These are phyloP conservation scores for Bicyclus anynana DNA, from an alignment of 1,140 invertebrate species.

Conservation along the genomic window DNA sequence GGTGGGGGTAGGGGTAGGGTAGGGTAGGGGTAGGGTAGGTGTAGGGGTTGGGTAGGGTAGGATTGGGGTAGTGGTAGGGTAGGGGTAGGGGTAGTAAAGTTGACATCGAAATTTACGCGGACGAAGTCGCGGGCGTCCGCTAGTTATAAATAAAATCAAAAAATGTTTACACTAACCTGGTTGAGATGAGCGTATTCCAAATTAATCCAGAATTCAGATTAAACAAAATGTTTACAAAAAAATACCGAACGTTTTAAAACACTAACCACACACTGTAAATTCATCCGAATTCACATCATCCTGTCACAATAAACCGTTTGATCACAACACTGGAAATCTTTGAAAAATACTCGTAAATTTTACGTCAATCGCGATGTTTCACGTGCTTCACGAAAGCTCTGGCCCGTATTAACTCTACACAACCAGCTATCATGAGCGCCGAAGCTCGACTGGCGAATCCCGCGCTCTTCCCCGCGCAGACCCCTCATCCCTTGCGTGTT, in stretches of 20 bases:
- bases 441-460: constrained; percentile 35
- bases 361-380: constrained; percentile 19
- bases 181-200: constrained; percentile 4
- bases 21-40: too few relatives aligned
- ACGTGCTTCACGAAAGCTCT: not conserved
- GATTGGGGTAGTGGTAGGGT: too few relatives aligned
- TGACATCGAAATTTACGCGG: too few relatives aligned
- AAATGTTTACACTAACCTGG: constrained; percentile 8
- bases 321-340: constrained; percentile 17
- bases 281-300: constrained; percentile 19
- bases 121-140: too few relatives aligned
- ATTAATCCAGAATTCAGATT: not conserved
- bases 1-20: too few relatives aligned
- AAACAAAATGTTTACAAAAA: not conserved
- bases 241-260: not conserved
- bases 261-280: constrained; percentile 20
- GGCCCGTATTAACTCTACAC: constrained; percentile 23
- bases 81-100: too few relatives aligned
- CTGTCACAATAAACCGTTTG: constrained; percentile 23
- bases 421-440: constrained; percentile 17
- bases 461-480: not conserved
- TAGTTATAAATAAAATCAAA: not conserved
- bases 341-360: constrained; percentile 18
- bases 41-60: too few relatives aligned
- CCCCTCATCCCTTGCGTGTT: not conserved